Conservation (phyloP, 2,797 vertebrate genomes). For the Xiphophorus birchmanni region DNA sequence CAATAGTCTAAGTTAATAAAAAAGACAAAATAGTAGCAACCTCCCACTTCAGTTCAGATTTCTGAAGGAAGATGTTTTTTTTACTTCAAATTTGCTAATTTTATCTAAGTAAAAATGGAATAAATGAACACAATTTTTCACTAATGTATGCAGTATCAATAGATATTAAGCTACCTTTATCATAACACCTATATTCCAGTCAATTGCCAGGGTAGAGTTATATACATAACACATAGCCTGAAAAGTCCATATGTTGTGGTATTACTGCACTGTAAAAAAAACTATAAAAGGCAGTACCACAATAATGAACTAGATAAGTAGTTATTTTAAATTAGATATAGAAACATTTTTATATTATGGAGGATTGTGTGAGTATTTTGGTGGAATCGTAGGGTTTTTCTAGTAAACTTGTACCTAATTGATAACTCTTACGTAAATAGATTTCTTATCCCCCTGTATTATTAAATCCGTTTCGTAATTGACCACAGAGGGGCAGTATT, state of each 20-base stretch:
- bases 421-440: background rate
- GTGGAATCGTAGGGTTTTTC: background rate
- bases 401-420: background rate
- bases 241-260: background rate
- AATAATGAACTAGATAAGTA: background rate
- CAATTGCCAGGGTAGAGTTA: too few species aligned
- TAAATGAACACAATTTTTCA: background rate
- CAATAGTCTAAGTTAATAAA: background rate
- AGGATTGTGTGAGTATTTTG: background rate
- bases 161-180: background rate
- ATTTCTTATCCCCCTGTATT: background rate
- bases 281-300: background rate
- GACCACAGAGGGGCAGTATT: constrained; percentile 76
- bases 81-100: background rate
- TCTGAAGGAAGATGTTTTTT: background rate
- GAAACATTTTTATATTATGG: background rate
- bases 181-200: too few species aligned
- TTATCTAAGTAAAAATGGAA: background rate
- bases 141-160: background rate
- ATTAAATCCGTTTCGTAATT: constrained; percentile 23
- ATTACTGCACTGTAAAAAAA: background rate
- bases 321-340: background rate
- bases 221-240: background rate
- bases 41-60: background rate
- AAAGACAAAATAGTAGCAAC: background rate